phyloP scores from a whole-genome alignment of 2,888 invertebrate genomes.

The Synergus japonicus region DNA sequence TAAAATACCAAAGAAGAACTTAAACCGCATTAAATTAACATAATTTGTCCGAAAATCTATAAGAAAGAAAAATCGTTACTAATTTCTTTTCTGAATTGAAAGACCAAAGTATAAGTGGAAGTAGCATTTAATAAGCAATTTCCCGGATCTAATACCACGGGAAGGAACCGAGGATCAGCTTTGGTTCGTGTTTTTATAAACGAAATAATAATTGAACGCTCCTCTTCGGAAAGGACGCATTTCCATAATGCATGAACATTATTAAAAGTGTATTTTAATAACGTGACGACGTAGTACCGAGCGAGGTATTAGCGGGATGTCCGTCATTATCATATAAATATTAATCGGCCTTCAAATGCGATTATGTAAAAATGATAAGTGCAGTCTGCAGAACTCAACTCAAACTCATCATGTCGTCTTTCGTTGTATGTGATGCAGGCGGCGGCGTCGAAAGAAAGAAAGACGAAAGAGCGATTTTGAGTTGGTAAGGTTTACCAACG shows the following conservation, averaged over 20 bases:
- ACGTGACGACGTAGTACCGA: slow-evolving; percentile 44
- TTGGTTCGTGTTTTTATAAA: slow-evolving; percentile 51
- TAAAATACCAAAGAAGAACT: too few relatives aligned
- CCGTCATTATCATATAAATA: slow-evolving; percentile 64
- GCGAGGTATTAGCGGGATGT: slow-evolving; percentile 50
- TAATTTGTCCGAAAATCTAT: neutral
- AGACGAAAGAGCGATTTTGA: slow-evolving; percentile 54
- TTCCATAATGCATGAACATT: slow-evolving; percentile 65
- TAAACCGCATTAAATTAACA: neutral
- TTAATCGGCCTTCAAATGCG: slow-evolving; percentile 65
- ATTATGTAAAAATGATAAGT: slow-evolving; percentile 70
- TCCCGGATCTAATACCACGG: slow-evolving; percentile 12
- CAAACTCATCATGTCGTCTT: slow-evolving; percentile 47
- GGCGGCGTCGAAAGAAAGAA: slow-evolving; percentile 48
- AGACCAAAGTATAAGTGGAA: slow-evolving; percentile 18
- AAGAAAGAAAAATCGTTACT: neutral
- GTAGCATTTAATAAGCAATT: slow-evolving; percentile 40
- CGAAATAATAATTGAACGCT: slow-evolving; percentile 55
- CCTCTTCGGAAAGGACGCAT: slow-evolving; percentile 48
- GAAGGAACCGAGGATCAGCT: neutral
- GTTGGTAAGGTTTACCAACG: slow-evolving; percentile 25
- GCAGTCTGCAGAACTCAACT: slow-evolving; percentile 54
- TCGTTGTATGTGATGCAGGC: slow-evolving; percentile 46
- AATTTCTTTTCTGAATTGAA: neutral
- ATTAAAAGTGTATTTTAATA: slow-evolving; percentile 57